Conservation (phyloP, 2,113 vertebrate species). For the Ctenomys sociabilis region DNA sequence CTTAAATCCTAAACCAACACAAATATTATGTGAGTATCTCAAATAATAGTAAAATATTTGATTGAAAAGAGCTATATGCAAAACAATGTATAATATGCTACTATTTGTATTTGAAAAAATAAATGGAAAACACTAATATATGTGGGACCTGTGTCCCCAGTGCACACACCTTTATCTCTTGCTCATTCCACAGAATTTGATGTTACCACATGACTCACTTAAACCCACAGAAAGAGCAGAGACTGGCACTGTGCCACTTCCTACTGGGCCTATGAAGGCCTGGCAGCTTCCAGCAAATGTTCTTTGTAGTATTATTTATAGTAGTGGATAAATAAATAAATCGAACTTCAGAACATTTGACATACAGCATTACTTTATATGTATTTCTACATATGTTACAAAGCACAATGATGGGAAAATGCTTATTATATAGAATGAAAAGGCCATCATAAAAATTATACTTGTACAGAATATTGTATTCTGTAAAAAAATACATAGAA, state of each 20-base stretch:
- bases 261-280: not conserved
- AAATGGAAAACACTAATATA: not conserved
- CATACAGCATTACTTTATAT: not conserved
- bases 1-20: not conserved
- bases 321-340: conserved; percentile 43
- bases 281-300: not conserved
- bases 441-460: conserved; percentile 36
- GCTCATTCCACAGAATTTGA: not conserved
- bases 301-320: not conserved
- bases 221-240: not conserved
- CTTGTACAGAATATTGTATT: not conserved
- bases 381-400: not conserved
- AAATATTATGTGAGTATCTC: not conserved
- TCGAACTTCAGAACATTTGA: not conserved
- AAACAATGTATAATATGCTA: not conserved
- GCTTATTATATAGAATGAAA: conserved; percentile 16
- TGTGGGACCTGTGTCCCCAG: not conserved
- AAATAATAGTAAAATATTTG: not conserved
- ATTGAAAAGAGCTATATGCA: not conserved
- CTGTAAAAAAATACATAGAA: conserved; percentile 40
- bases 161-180: not conserved
- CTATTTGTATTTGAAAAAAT: not conserved
- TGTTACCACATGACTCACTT: not conserved
- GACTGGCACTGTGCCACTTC: not conserved
- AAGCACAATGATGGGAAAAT: not conserved